A percentile compares a stretch with the other conserved stretches of the same genome.
Evolutionary conservation across 2,797 vertebrate genomes (phyloP).

Genomic region (Platyrinchus mystaceus): DNA sequence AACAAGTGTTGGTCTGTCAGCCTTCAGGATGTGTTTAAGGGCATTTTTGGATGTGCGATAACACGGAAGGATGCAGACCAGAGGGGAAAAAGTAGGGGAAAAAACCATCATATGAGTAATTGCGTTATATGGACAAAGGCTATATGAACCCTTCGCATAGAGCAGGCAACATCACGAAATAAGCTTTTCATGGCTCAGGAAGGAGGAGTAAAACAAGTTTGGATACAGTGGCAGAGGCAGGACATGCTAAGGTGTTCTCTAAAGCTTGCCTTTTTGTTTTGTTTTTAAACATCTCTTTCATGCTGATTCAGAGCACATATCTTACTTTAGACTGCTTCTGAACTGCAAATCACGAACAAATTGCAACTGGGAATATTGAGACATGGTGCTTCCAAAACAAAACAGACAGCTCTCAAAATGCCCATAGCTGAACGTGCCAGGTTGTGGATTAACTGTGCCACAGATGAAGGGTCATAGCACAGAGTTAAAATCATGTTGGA

Average conservation of each 20-base stretch:
- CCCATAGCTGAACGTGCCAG: not conserved
- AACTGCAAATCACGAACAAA: not conserved
- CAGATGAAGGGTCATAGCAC: not conserved
- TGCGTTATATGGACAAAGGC: not conserved
- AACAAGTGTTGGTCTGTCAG: not conserved
- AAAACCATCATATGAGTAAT: not conserved
- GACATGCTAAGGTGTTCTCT: not conserved
- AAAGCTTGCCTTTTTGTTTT: not conserved
- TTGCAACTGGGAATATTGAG: not conserved
- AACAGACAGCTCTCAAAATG: constrained; percentile 8
- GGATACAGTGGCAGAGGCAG: not conserved
- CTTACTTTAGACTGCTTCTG: not conserved
- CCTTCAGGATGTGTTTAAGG: not conserved
- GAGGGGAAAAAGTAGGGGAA: not conserved
- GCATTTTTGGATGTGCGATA: not conserved
- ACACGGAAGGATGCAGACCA: not conserved
- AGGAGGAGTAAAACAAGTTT: not conserved
- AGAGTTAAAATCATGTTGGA: not conserved
- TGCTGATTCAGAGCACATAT: not conserved
- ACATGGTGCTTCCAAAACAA: constrained; percentile 24
- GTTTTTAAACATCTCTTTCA: not conserved
- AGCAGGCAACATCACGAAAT: not conserved
- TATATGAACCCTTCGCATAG: not conserved
- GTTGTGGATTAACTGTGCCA: constrained; percentile 28
- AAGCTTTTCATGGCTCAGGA: not conserved